Percentiles rank a stretch among this genome's conserved stretches.
phyloP scores from a whole-genome alignment of 2,888 invertebrate species.

The Cactoblastis cactorum region DNA sequence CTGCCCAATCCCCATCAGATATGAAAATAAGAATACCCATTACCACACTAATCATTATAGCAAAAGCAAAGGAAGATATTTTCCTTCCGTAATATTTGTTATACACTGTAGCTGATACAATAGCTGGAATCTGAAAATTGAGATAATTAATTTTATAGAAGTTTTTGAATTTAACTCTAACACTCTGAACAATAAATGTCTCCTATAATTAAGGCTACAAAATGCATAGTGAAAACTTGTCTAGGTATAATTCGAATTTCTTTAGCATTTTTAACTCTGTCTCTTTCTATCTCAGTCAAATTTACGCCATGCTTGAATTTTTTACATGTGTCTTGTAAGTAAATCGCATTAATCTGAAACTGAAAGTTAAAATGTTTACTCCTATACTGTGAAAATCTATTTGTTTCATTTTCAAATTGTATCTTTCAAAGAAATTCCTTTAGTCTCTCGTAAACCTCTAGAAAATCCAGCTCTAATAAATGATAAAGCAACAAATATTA shows the following conservation, averaged over 20 bases:
- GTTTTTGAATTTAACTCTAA: not conserved
- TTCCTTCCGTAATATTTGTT: constrained; percentile 41
- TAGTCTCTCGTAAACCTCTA: constrained; percentile 50
- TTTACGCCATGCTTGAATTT: too few species aligned
- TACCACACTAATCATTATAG: constrained; percentile 26
- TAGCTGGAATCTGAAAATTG: not conserved
- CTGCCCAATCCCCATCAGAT: constrained; percentile 32
- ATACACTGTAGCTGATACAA: not conserved
- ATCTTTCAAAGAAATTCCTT: constrained; percentile 46
- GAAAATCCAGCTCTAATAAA: constrained; percentile 41
- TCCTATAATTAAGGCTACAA: not conserved
- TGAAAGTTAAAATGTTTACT: too few species aligned
- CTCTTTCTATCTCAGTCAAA: too few species aligned
- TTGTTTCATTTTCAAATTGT: constrained; percentile 32
- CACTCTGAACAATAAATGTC: not conserved
- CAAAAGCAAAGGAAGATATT: constrained; percentile 26
- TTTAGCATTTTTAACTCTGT: too few species aligned
- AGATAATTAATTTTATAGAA: not conserved
- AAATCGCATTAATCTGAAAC: too few species aligned
- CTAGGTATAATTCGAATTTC: not conserved
- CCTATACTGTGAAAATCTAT: too few species aligned
- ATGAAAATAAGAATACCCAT: constrained; percentile 38
- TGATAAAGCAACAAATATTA: constrained; percentile 41
- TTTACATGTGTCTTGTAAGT: too few species aligned
- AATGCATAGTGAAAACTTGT: too few species aligned